phyloP scores from a whole-genome alignment of 2,113 vertebrate genomes.

The Cettia cetti region DNA sequence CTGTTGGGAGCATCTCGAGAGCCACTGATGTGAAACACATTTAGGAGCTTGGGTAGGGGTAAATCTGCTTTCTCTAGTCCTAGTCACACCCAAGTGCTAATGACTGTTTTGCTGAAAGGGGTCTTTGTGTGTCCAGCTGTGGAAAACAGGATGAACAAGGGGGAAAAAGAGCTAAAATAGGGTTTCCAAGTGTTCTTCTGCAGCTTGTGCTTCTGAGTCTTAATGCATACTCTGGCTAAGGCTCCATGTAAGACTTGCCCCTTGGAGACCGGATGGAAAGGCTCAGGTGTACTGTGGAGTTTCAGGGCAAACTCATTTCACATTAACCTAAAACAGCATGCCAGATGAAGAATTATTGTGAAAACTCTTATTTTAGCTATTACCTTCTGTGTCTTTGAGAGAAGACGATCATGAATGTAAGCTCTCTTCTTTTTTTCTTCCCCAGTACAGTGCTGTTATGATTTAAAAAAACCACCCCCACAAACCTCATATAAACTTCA shows the following conservation, averaged over 20 bases:
- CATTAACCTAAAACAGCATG: neutral
- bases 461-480: neutral
- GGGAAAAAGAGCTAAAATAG: neutral
- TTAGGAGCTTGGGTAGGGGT: neutral
- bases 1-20: neutral
- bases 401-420: neutral
- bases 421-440: neutral
- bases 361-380: constrained; percentile 6
- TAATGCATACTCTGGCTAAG: neutral
- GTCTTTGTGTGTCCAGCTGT: constrained; percentile 13
- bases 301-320: neutral
- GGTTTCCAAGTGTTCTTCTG: constrained; percentile 3
- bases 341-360: neutral
- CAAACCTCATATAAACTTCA: neutral
- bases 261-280: neutral
- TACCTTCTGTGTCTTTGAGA: constrained; percentile 16
- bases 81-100: neutral
- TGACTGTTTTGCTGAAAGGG: neutral
- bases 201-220: neutral
- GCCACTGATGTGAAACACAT: neutral
- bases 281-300: neutral
- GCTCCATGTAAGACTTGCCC: neutral
- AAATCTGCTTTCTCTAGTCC: neutral
- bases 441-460: neutral
- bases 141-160: neutral